Percentiles rank a stretch among this genome's conserved stretches.
Evolutionary conservation across 1,140 invertebrate genomes (phyloP).

Genomic region (Cherax destructor): DNA sequence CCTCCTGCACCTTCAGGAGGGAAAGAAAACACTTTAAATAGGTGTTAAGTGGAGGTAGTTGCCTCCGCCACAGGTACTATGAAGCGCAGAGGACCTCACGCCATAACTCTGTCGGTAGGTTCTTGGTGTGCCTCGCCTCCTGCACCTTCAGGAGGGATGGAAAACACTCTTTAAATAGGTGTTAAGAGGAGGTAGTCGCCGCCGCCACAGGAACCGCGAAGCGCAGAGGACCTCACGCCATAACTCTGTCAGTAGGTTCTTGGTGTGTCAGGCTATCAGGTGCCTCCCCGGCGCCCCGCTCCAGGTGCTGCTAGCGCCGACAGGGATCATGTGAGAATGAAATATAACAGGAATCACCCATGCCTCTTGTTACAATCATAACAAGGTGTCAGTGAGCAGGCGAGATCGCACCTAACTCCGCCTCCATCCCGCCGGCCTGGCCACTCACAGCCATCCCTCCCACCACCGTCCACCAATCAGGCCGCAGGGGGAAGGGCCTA

Average conservation of each 20-base stretch:
- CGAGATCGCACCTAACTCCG: constrained; percentile 51
- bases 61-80: not conserved
- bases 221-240: not conserved
- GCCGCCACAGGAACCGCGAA: not conserved
- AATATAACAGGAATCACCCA: constrained; percentile 68
- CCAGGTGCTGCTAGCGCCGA: constrained; percentile 40
- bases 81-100: not conserved
- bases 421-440: constrained; percentile 10
- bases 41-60: constrained; percentile 6
- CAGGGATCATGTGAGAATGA: constrained; percentile 66
- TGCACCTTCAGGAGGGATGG: constrained; percentile 14
- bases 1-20: constrained; percentile 18
- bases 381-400: constrained; percentile 51
- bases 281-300: not conserved
- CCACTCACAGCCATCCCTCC: constrained; percentile 36
- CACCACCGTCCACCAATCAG: constrained; percentile 43
- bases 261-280: not conserved
- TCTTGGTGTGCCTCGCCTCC: not conserved
- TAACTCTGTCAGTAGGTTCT: not conserved
- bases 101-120: not conserved
- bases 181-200: constrained; percentile 8
- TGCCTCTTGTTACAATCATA: constrained; percentile 66
- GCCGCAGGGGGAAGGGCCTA: constrained; percentile 64
- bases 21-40: constrained; percentile 17
- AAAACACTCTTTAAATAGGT: constrained; percentile 31